Percentiles rank a stretch among this genome's conserved stretches.
These are phyloP conservation scores for Camponotus fellah DNA, from an alignment of 2,888 invertebrate genomes.

Conservation along the genomic window DNA sequence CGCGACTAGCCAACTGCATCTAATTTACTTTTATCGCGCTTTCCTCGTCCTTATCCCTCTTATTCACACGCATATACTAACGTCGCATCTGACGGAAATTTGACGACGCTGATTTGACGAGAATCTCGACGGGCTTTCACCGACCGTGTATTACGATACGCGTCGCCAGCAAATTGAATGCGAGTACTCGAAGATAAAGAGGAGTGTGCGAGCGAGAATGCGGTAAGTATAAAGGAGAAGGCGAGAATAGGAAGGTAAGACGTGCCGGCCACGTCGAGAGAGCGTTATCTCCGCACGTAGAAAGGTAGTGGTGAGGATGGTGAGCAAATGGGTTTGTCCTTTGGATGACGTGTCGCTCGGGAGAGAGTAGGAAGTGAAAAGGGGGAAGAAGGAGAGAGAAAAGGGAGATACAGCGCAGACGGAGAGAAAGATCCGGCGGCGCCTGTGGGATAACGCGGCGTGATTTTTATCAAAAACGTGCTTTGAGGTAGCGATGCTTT, in stretches of 20 bases:
- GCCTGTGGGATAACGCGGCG: slow-evolving; percentile 15
- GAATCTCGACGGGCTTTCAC: slow-evolving; percentile 28
- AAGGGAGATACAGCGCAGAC: background rate
- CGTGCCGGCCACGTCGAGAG: slow-evolving; percentile 51
- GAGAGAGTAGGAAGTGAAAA: background rate
- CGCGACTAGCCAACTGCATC: slow-evolving; percentile 29
- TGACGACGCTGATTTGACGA: slow-evolving; percentile 28
- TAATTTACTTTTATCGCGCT: slow-evolving; percentile 62
- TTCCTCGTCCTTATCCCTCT: slow-evolving; percentile 16
- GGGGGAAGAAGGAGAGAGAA: background rate
- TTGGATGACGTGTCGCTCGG: slow-evolving; percentile 33
- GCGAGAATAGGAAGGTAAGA: slow-evolving; percentile 36
- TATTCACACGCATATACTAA: slow-evolving; percentile 8
- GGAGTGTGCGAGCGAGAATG: slow-evolving; percentile 24
- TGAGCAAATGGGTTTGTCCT: slow-evolving; percentile 58
- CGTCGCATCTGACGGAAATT: slow-evolving; percentile 21
- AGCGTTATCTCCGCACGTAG: slow-evolving; percentile 52
- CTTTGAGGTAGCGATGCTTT: slow-evolving; percentile 41
- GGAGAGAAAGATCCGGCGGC: background rate
- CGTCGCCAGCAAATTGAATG: slow-evolving; percentile 59
- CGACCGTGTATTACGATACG: slow-evolving; percentile 36
- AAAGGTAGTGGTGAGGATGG: slow-evolving; percentile 20
- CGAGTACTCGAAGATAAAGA: slow-evolving; percentile 23
- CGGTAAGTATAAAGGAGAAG: background rate
- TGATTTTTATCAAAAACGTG: slow-evolving; percentile 65